These are phyloP conservation scores for Apis florea DNA, from an alignment of 1,140 invertebrate genomes.

Conservation along the genomic window DNA sequence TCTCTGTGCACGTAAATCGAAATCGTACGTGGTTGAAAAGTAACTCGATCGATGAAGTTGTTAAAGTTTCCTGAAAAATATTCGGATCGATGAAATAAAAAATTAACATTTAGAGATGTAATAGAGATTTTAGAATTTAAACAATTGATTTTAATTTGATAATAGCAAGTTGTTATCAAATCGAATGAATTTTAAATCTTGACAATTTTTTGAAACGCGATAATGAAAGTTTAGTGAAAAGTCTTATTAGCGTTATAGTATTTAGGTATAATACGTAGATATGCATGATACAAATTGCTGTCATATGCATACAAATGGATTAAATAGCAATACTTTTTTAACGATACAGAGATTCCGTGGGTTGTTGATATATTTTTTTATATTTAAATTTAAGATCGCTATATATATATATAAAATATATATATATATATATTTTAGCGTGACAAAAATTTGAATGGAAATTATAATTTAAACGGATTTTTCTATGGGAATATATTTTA, in stretches of 20 bases:
- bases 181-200: not conserved
- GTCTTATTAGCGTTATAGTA: not conserved
- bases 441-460: not conserved
- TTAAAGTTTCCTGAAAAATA: not conserved
- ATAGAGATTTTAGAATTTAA: too few species aligned
- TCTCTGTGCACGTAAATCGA: too few species aligned
- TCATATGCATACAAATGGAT: not conserved
- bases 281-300: not conserved
- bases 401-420: too few species aligned
- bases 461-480: not conserved
- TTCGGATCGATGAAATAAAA: not conserved
- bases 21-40: not conserved
- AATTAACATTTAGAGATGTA: too few species aligned
- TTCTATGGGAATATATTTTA: not conserved
- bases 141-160: too few species aligned
- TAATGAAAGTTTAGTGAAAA: not conserved
- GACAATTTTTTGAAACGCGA: not conserved
- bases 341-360: not conserved
- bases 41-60: not conserved
- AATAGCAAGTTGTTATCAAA: too few species aligned
- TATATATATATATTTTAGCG: not conserved
- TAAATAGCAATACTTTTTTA: constrained; percentile 24
- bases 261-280: not conserved
- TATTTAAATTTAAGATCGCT: not conserved
- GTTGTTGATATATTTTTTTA: not conserved